phyloP scores from a whole-genome alignment of 35 echinoderm and acorn worm species.

The Apostichopus japonicus region DNA sequence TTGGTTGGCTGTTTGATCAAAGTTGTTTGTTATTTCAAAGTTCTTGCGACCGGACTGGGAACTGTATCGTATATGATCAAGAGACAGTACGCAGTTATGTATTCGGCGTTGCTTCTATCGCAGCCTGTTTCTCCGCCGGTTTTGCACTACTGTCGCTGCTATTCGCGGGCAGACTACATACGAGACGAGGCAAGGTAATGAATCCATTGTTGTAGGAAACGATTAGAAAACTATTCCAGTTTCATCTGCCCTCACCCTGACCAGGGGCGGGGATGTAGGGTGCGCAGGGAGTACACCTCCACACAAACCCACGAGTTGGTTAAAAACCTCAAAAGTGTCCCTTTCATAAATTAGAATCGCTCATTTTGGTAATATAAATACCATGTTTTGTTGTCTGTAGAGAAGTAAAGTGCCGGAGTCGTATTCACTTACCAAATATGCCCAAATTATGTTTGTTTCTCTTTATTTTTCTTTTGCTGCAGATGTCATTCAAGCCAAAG shows the following conservation, averaged over 20 bases:
- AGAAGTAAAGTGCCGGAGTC: too few relatives aligned
- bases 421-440: too few relatives aligned
- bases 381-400: too few relatives aligned
- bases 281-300: too few relatives aligned
- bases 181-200: background rate
- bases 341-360: too few relatives aligned
- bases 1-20: constrained; percentile 13
- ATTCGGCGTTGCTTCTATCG: background rate
- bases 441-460: background rate
- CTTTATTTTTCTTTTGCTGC: background rate
- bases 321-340: too few relatives aligned
- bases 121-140: background rate
- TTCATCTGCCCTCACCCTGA: too few relatives aligned
- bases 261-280: too few relatives aligned
- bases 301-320: too few relatives aligned
- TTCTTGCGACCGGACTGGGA: background rate
- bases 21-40: background rate
- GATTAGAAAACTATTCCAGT: too few relatives aligned
- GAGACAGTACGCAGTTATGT: background rate
- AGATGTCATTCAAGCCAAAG: background rate
- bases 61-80: background rate
- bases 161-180: background rate
- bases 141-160: background rate
- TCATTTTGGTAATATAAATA: too few relatives aligned
- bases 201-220: too few relatives aligned